phyloP scores from a whole-genome alignment of 2,888 invertebrate species.

The Sesia apiformis region DNA sequence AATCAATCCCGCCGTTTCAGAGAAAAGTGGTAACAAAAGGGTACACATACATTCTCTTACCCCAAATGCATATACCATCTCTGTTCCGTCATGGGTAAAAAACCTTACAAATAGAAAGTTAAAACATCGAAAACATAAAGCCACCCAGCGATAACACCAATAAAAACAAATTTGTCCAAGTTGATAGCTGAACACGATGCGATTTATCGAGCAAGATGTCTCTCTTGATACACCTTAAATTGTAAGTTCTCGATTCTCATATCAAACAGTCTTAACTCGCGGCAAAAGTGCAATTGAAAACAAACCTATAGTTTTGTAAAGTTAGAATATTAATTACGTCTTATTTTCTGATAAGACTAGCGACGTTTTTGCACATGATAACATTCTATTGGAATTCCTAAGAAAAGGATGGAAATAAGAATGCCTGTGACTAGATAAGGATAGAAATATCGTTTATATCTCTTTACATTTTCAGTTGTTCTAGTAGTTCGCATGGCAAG shows the following conservation, averaged over 20 bases:
- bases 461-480: no score
- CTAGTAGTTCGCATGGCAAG: no score
- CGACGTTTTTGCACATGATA: no score
- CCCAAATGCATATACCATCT: no score
- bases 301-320: background rate
- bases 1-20: no score
- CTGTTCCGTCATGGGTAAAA: background rate
- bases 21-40: no score
- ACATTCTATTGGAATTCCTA: no score
- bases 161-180: slow-evolving; percentile 62
- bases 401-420: no score
- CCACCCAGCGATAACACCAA: slow-evolving; percentile 66
- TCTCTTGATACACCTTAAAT: slow-evolving; percentile 39
- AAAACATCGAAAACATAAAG: slow-evolving; percentile 36
- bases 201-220: slow-evolving; percentile 65
- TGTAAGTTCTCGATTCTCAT: slow-evolving; percentile 31
- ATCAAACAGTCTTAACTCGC: slow-evolving; percentile 4
- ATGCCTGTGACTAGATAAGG: no score
- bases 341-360: no score
- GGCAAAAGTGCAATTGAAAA: slow-evolving; percentile 1
- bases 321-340: background rate
- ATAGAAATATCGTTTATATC: no score
- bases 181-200: slow-evolving; percentile 52
- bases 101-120: background rate
- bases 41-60: no score